Percentiles rank a stretch among this genome's conserved stretches.
Conservation (phyloP, 1,140 invertebrate species). For the Zaprionus camerounensis region DNA sequence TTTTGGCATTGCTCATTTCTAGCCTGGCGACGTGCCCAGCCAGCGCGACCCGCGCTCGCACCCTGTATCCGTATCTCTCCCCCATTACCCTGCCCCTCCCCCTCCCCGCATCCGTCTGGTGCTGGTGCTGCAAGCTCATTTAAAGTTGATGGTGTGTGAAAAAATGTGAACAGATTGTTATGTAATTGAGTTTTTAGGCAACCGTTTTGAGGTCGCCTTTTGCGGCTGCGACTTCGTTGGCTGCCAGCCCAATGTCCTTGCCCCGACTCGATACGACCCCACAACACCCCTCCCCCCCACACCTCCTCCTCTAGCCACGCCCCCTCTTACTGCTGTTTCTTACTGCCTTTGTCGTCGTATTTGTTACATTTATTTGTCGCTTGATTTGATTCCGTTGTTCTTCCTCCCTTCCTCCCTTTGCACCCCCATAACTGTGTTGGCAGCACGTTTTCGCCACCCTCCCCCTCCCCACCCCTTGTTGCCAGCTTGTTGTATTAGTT, state of each 20-base stretch:
- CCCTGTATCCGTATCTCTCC: background rate
- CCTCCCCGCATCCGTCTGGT: background rate
- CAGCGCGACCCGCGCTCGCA: background rate
- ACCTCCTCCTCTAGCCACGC: background rate
- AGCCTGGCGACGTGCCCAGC: conserved; percentile 60
- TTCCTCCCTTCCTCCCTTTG: conserved; percentile 32
- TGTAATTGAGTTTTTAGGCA: conserved; percentile 84
- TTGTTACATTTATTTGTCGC: conserved; percentile 80
- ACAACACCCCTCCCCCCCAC: too few species aligned
- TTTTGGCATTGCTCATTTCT: conserved; percentile 70
- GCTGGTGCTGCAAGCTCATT: conserved; percentile 68
- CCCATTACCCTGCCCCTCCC: conserved; percentile 1
- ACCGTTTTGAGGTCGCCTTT: conserved; percentile 81
- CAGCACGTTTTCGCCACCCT: conserved; percentile 23
- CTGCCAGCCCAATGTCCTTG: conserved; percentile 44
- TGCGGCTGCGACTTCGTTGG: conserved; percentile 63
- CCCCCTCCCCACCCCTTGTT: conserved; percentile 31
- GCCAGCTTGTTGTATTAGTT: conserved; percentile 42
- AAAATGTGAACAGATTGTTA: conserved; percentile 84
- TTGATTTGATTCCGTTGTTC: conserved; percentile 70
- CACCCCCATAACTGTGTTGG: conserved; percentile 11
- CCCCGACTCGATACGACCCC: background rate
- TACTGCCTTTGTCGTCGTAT: conserved; percentile 59
- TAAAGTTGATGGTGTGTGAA: conserved; percentile 84
- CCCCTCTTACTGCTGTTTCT: conserved; percentile 6